Percentiles rank a stretch among this genome's conserved stretches.
Evolutionary conservation across 2,888 invertebrate genomes (phyloP).

Genomic region (Pyrrhia umbra): DNA sequence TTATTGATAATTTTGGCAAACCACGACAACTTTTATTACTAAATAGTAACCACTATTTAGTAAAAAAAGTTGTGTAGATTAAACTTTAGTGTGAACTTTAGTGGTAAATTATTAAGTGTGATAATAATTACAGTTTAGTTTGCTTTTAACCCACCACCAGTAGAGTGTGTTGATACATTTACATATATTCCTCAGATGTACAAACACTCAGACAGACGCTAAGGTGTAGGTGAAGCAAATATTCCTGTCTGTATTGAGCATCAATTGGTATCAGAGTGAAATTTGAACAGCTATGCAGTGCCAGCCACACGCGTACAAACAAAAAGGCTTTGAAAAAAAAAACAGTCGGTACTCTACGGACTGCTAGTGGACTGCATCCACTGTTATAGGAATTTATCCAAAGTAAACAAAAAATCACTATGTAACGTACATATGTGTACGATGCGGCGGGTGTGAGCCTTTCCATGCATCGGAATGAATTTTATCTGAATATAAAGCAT

Average conservation of each 20-base stretch:
- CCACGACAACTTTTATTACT: too few relatives aligned
- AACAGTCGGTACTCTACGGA: background rate
- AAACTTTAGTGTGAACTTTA: too few relatives aligned
- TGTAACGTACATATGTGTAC: background rate
- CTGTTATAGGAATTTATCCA: background rate
- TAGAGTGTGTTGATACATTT: background rate
- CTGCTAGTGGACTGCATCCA: background rate
- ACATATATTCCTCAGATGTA: background rate
- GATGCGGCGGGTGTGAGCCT: background rate
- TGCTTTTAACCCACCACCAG: too few relatives aligned
- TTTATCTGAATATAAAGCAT: background rate
- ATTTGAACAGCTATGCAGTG: background rate
- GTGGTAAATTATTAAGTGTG: too few relatives aligned
- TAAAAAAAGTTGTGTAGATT: too few relatives aligned
- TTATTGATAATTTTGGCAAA: too few relatives aligned
- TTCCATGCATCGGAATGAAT: background rate
- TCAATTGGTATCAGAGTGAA: background rate
- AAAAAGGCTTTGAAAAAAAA: background rate
- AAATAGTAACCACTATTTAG: too few relatives aligned
- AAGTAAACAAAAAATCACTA: background rate
- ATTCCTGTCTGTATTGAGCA: background rate
- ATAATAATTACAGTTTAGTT: too few relatives aligned
- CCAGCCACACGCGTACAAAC: background rate
- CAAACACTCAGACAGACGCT: background rate
- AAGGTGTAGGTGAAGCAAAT: background rate